Evolutionary conservation across 2,113 vertebrate species (phyloP).

Genomic region (Erythrocercus mccallii): DNA sequence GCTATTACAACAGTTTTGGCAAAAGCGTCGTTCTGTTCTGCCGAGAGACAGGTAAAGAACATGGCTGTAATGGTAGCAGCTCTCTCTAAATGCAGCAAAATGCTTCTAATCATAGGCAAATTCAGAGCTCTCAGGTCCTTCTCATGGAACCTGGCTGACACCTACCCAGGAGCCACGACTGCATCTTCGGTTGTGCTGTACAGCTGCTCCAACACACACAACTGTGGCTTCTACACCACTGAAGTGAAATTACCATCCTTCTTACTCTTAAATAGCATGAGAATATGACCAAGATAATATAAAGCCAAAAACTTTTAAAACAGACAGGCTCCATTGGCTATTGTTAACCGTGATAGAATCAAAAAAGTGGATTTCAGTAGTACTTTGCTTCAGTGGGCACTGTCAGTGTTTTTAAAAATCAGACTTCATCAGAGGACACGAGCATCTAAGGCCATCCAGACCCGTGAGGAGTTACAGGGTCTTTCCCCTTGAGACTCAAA

Average conservation of each 20-base stretch:
- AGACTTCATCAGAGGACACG: neutral
- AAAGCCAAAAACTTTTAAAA: neutral
- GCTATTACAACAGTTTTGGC: neutral
- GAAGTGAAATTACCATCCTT: neutral
- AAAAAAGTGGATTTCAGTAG: neutral
- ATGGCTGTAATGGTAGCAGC: accelerated
- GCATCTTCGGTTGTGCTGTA: neutral
- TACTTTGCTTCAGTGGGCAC: neutral
- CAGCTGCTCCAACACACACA: neutral
- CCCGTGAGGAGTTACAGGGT: accelerated
- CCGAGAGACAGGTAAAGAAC: neutral
- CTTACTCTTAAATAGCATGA: neutral
- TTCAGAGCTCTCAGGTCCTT: neutral
- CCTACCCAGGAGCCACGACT: neutral
- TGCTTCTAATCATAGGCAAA: neutral
- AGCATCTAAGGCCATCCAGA: neutral
- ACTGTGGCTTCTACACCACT: neutral
- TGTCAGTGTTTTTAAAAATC: neutral
- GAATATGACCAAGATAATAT: neutral
- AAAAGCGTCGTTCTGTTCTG: neutral
- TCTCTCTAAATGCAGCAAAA: accelerated
- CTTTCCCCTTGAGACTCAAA: neutral
- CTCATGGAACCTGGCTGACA: neutral
- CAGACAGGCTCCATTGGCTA: neutral
- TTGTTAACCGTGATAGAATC: neutral